These are phyloP conservation scores for Allacma fusca DNA, from an alignment of 2,888 invertebrate genomes.

Conservation along the genomic window DNA sequence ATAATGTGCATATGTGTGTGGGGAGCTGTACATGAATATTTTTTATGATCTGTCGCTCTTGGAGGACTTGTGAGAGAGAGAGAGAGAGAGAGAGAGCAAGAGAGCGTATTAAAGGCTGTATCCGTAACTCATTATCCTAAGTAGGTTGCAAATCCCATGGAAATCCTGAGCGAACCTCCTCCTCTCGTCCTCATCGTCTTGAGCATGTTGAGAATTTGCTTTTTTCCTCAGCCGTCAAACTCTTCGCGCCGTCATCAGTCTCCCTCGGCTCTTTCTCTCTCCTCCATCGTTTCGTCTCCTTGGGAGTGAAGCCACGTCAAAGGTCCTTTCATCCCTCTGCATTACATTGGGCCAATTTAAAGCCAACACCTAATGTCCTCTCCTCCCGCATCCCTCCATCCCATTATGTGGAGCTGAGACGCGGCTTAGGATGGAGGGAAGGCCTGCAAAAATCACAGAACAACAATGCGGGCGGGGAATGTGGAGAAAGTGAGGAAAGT, in stretches of 20 bases:
- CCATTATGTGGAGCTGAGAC: too few relatives aligned
- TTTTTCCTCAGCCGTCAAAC: too few relatives aligned
- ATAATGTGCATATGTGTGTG: too few relatives aligned
- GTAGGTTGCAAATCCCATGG: constrained; percentile 40
- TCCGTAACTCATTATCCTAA: constrained; percentile 49
- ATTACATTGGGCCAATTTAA: constrained; percentile 8
- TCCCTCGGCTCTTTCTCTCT: neutral
- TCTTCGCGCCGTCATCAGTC: neutral
- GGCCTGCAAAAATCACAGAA: too few relatives aligned
- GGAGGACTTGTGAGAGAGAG: too few relatives aligned
- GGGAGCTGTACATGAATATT: too few relatives aligned
- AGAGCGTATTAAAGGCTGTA: constrained; percentile 26
- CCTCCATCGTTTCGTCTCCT: neutral
- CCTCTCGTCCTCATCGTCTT: neutral
- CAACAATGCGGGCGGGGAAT: too few relatives aligned
- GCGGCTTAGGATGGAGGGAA: too few relatives aligned
- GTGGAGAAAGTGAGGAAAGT: too few relatives aligned
- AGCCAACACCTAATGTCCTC: neutral
- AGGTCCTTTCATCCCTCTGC: neutral
- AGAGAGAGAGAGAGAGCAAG: neutral
- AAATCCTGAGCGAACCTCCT: constrained; percentile 25
- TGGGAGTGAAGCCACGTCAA: constrained; percentile 22
- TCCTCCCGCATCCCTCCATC: neutral
- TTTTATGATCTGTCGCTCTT: neutral
- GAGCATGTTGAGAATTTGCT: too few relatives aligned